Evolutionary conservation across 2,888 invertebrate genomes (phyloP).

Genomic region (Notodonta ziczac): DNA sequence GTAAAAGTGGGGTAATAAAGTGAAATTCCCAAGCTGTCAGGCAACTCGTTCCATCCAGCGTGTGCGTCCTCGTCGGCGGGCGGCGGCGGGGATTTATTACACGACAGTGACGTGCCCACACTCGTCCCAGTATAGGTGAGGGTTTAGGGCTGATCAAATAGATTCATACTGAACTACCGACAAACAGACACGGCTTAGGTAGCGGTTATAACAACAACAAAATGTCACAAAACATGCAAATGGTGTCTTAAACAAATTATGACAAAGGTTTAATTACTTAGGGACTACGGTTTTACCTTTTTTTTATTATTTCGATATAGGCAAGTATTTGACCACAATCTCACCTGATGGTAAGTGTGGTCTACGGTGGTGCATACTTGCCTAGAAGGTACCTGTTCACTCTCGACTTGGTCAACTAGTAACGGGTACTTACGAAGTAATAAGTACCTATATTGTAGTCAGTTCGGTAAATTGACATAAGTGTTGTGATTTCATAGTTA

Average conservation of each 20-base stretch:
- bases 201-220: too few relatives aligned
- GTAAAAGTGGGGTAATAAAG: conserved; percentile 76
- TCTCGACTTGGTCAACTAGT: too few relatives aligned
- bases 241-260: background rate
- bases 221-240: background rate
- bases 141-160: conserved; percentile 23
- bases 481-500: too few relatives aligned
- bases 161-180: background rate
- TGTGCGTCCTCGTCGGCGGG: conserved; percentile 35
- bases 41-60: conserved; percentile 59
- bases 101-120: conserved; percentile 45
- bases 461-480: too few relatives aligned
- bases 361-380: too few relatives aligned
- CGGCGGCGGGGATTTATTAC: conserved; percentile 61
- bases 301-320: too few relatives aligned
- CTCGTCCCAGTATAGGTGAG: conserved; percentile 28
- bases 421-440: too few relatives aligned
- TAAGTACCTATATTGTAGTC: too few relatives aligned
- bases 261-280: background rate
- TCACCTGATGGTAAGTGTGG: too few relatives aligned
- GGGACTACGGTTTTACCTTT: background rate
- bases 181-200: background rate
- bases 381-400: too few relatives aligned
- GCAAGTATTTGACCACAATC: too few relatives aligned
- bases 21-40: conserved; percentile 54